These are phyloP conservation scores for Buphagus erythrorhynchus DNA, from an alignment of 2,797 vertebrate species.

Conservation along the genomic window DNA sequence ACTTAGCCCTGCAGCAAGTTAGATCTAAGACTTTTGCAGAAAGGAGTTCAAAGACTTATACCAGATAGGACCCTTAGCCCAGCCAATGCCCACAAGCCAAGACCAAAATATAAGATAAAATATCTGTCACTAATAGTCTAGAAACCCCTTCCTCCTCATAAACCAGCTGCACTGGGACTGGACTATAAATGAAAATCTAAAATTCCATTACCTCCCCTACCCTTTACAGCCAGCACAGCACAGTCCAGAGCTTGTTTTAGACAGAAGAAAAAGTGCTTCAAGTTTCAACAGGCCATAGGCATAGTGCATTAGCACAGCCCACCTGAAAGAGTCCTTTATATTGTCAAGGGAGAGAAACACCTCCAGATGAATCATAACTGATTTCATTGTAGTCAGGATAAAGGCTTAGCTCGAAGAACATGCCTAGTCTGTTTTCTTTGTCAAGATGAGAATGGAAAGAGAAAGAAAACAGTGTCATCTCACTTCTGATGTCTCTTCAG, in stretches of 20 bases:
- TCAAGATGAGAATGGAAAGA: neutral
- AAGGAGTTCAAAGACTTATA: neutral
- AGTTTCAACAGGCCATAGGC: neutral
- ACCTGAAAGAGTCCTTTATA: neutral
- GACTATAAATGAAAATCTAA: neutral
- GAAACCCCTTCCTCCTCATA: neutral
- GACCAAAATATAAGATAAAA: neutral
- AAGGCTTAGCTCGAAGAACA: slow-evolving; percentile 29
- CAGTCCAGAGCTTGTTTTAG: neutral
- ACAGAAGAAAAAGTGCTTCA: neutral
- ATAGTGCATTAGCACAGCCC: neutral
- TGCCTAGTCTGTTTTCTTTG: neutral
- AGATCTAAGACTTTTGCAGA: neutral
- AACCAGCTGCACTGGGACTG: neutral
- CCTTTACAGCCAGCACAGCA: neutral
- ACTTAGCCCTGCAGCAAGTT: neutral
- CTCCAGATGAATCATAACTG: slow-evolving; percentile 32
- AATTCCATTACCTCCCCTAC: neutral
- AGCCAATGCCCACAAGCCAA: neutral
- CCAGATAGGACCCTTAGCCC: neutral
- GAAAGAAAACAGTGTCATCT: neutral
- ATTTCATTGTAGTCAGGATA: neutral
- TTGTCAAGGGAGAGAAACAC: slow-evolving; percentile 7
- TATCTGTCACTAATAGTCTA: neutral
- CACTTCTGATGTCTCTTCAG: neutral